phyloP scores from a whole-genome alignment of 2,113 vertebrate genomes.

The Symphodus melops region DNA sequence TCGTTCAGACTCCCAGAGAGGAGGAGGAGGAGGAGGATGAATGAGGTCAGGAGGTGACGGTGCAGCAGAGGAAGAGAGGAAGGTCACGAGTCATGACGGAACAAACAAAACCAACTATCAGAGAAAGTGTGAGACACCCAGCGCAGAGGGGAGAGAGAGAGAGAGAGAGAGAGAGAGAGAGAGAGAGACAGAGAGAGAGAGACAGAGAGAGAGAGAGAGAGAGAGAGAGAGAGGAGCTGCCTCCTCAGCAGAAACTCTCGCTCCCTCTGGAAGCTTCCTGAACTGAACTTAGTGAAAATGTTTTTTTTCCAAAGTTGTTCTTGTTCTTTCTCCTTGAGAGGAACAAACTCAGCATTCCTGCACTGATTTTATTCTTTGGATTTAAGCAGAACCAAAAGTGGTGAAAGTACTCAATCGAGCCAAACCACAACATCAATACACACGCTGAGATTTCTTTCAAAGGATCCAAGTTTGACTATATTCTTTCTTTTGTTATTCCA shows the following conservation, averaged over 20 bases:
- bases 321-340: constrained; percentile 13
- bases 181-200: not conserved
- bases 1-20: not conserved
- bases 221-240: not conserved
- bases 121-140: not conserved
- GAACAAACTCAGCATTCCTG: constrained; percentile 22
- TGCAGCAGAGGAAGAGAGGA: not conserved
- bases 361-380: constrained; percentile 5
- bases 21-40: not conserved
- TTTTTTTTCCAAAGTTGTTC: constrained; percentile 34
- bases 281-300: constrained; percentile 12
- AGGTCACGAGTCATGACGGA: not conserved
- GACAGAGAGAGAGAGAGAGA: not conserved
- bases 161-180: too few relatives aligned
- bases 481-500: too few relatives aligned
- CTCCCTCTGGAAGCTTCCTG: constrained; percentile 16
- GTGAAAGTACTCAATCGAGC: not conserved
- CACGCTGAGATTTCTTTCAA: not conserved
- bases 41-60: not conserved
- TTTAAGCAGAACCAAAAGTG: not conserved
- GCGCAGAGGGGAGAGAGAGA: not conserved
- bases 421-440: not conserved
- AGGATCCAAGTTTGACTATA: too few relatives aligned
- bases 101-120: not conserved
- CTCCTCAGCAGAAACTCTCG: constrained; percentile 44